Evolutionary conservation across 1,140 invertebrate species (phyloP), one percentile per base, ranked within the genome.

Genomic region (Cotesia typhae): DNA sequence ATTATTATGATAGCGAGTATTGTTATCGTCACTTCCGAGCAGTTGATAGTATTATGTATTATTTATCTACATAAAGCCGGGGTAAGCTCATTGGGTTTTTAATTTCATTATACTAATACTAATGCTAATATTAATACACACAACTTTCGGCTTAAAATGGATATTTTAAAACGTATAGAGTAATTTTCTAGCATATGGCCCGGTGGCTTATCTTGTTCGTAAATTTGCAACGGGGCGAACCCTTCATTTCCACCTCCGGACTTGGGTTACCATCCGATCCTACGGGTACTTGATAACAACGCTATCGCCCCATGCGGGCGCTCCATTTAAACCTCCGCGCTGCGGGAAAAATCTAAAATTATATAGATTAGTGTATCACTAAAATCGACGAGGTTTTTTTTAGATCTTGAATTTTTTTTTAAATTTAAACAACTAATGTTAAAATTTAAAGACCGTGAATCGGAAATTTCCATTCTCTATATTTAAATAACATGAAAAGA

Each of bases 271-370:
- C 38, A 53, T 66, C 53, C n/a, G 66, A 67, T 67, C 20, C 71
- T 67, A 72, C 63, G 57, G 53, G 55, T 72, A 72, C 53, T 72
- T 72, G 71, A 72, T 72, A 72, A 72, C 71, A 35, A 72, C 71
- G 47, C 37, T 72, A 72, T 72, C 71, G 52, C n/a, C 52, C 10
- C 36, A 67, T 67, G 57, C 65, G 71, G 55, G 71, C 38, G 47
- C 65, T 72, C 71, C 38, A 72, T 72, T 72, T 67, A 38, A 57
- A 47, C 52, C 65, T 63, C 66, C n/a, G 47, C 63, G 41, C 12
- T 51, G 63, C 14, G 63, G 38, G 41, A 53, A 67, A 66, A 67
- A 66, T 10, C 64, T 52, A 47, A 66, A 63, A 63, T 63, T 63
- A 63, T 63, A 28, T 12, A 5, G 12, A 9, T 41, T 28, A 28